Base-by-base conservation (phyloP, 2,113 vertebrate genomes). In the Vicugna pacos region DNA sequence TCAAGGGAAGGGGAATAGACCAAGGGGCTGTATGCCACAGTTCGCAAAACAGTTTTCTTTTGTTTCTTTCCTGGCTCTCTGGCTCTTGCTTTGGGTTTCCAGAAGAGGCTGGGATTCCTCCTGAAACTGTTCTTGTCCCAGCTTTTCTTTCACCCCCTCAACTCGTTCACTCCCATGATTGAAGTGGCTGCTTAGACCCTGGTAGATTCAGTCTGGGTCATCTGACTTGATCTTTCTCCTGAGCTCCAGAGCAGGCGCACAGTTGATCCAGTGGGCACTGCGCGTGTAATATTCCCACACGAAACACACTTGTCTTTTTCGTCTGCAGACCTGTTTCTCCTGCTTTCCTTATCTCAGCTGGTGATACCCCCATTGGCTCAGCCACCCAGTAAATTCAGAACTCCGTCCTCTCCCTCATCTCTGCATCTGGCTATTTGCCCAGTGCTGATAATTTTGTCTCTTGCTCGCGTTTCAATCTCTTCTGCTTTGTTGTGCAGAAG, bases 351-450 rank as follows among this genome's bases (percentile, higher is more conserved):
- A 11, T 52, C 82, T 42, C 72, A 9, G 16, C 5, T 24, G 11
- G 52, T 52, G 64, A 54, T 15, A 5, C 24, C 8, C 16, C 42
- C 26, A 5, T 46, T 28, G 28, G 38, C 60, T 81, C 56, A 20
- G 81, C 65, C 83, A 73, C 70, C 35, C 38, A 76, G 26, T 48
- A 38, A 42, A 54, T 80, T 54, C 67, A 75, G 32, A 80, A 76
- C 16, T 14, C 38, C 22, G 80, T 84, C 52, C 35, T 62, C 22
- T 92, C 10, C 52, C 69, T 30, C 70, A 4, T 76, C 28, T 54
- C 65, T 81, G 89, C 72, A 26, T 79, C 65, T 93, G 75, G 67
- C 89, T 85, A 20, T 81, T 94, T 89, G 80, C 35, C n/a, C n/a
- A 69, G 72, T 12, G 22, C 50, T 28, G 84, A 89, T 81, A 3